Base-by-base conservation (phyloP, 1,140 invertebrate genomes). In the Micrasema minimum region DNA sequence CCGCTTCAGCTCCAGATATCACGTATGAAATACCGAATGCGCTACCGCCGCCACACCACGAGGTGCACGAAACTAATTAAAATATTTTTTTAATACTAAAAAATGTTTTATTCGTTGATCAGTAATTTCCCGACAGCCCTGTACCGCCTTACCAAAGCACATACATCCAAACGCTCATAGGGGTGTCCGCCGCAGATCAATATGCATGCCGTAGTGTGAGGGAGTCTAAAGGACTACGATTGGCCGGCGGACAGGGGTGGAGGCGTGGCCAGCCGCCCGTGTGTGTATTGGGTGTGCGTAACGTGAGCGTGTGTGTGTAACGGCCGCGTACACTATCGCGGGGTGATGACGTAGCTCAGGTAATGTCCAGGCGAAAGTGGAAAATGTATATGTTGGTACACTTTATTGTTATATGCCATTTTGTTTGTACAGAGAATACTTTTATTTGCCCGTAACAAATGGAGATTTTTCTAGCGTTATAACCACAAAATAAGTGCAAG, bases 181-280 rank as follows among this genome's bases (percentile, higher is more conserved):
- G 73, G 73, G 73, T 75, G 73, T 75, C 73, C 73, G 73, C 73
- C 73, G 70, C 73, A 75, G 73, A 75, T 75, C 73, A 75, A 75
- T 75, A 75, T 75, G 73, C 73, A 75, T 72, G 70, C 64, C 14
- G 73, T 66, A 67, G 69, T 66, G 66, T 66, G 73, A 68, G 72
- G 72, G 46, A 53, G 55, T 51, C 61, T 72, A 69, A 72, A 72
- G 70, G 73, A 70, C 70, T 71, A 75, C 71, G 73, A 75, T 75
- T 75, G 73, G 73, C 73, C 73, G 26, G 61, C 66, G 66, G 22
- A 18, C 65, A 69, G 69, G 72, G 73, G 68, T 61, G 68, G 65
- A 45, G 73, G 70, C 70, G 70, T 72, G 73, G 73, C 55, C 65
- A 26, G 55, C 11, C 41, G 31, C 41, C 31, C 57, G 51, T 38